Evolutionary conservation across 2,888 invertebrate genomes (phyloP), one percentile per base, ranked within the genome.

Genomic region (Noctua pronuba): DNA sequence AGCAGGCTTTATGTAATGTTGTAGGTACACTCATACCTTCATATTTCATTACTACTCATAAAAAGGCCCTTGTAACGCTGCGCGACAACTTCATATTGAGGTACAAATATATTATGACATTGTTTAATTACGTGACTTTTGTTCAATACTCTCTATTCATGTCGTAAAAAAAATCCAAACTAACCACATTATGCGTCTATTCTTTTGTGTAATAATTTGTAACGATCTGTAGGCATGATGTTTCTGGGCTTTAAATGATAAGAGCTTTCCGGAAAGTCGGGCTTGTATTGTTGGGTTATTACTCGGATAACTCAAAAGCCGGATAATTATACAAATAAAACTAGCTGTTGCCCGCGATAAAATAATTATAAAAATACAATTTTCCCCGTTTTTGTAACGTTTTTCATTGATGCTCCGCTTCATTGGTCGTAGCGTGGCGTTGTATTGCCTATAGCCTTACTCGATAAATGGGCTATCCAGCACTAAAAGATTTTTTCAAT

Each of bases 121-220:
- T 77, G 35, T 62, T 18, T 49, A 77, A 62, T 68, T 69, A 77
- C 77, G 49, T 77, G 69, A 35, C 35, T 44, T 21, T n/a, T n/a
- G 21, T 31, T 31, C n/a, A 49, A 62, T 58, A 18, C 49, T 52
- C 49, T 52, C 35, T 2, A 35, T 69, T 35, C 52, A 52, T 69
- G 78, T 69, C 60, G 69, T 44, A 49, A 18, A 58, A 41, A 16
- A 21, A 44, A 21, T 3, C 68, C 41, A n/a, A 35, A n/a, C 21
- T 60, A 68, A 60, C 31, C 21, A n/a, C 38, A 28, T 35, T 31
- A 8, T 21, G 11, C 60, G 60, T 69, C 16, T 31, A 44, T 74
- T 44, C 2, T 35, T 44, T 18, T 46, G 62, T 60, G n/a, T 24
- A 21, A 44, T 65, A 64, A 52, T 31, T 44, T 73, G 41, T 73